A percentile compares a stretch with the other conserved stretches of the same genome.
phyloP scores from a whole-genome alignment of 2,888 invertebrate genomes.

The Scrobipalpa costella region DNA sequence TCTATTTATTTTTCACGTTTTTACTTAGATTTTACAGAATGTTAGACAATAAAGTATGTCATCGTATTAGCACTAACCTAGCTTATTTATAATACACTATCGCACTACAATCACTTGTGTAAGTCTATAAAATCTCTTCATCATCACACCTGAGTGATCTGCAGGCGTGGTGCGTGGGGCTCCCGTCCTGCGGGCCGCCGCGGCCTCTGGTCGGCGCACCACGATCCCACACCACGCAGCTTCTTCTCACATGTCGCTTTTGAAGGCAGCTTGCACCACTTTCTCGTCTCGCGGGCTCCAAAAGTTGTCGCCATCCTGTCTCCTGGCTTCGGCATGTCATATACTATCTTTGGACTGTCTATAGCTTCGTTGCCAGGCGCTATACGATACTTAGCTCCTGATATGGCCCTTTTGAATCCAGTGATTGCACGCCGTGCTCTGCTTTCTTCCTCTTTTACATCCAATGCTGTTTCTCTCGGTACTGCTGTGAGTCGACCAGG shows the following conservation, averaged over 20 bases:
- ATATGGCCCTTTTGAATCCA: slow-evolving; percentile 65
- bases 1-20: background rate
- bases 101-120: slow-evolving; percentile 23
- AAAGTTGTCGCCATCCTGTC: slow-evolving; percentile 72
- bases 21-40: slow-evolving; percentile 16
- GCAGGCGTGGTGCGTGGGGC: slow-evolving; percentile 61
- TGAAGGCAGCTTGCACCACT: slow-evolving; percentile 63
- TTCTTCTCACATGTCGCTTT: slow-evolving; percentile 54
- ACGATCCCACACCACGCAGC: slow-evolving; percentile 55
- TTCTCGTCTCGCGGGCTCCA: slow-evolving; percentile 58
- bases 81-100: background rate
- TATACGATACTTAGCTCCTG: slow-evolving; percentile 67
- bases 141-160: slow-evolving; percentile 77
- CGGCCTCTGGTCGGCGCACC: slow-evolving; percentile 56
- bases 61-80: slow-evolving; percentile 22
- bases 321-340: slow-evolving; percentile 69
- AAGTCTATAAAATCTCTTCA: background rate
- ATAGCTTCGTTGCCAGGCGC: slow-evolving; percentile 60
- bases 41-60: background rate
- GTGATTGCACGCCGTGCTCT: slow-evolving; percentile 57
- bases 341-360: slow-evolving; percentile 73
- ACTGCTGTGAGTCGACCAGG: slow-evolving; percentile 60
- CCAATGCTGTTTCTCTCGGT: slow-evolving; percentile 58
- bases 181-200: slow-evolving; percentile 59
- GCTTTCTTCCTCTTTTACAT: slow-evolving; percentile 56